These are phyloP conservation scores for Euwallacea similis DNA, from an alignment of 1,140 invertebrate species.

Conservation along the genomic window DNA sequence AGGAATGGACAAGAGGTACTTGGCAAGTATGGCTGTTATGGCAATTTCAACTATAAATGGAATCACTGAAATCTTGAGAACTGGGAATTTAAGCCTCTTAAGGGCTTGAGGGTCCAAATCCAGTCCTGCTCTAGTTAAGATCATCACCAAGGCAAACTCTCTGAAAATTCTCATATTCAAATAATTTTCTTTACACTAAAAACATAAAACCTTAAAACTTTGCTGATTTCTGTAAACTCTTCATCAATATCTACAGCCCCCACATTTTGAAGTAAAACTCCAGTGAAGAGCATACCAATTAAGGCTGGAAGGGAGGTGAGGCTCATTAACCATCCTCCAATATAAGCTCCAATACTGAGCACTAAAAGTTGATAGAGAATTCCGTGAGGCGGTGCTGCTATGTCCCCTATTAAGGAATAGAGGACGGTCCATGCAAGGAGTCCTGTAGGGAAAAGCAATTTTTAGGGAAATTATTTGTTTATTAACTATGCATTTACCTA, in stretches of 20 bases:
- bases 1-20: slow-evolving; percentile 78
- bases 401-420: slow-evolving; percentile 71
- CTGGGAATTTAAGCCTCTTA: slow-evolving; percentile 74
- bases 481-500: slow-evolving; percentile 46
- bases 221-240: slow-evolving; percentile 62
- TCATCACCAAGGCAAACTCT: slow-evolving; percentile 88
- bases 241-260: slow-evolving; percentile 71
- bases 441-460: slow-evolving; percentile 55
- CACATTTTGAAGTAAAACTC: slow-evolving; percentile 75
- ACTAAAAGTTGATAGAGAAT: slow-evolving; percentile 78
- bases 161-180: slow-evolving; percentile 56
- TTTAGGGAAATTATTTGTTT: background rate
- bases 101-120: slow-evolving; percentile 86
- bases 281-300: slow-evolving; percentile 83
- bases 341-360: slow-evolving; percentile 73
- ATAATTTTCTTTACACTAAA: background rate
- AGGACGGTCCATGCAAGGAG: slow-evolving; percentile 75
- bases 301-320: slow-evolving; percentile 79
- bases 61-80: slow-evolving; percentile 79
- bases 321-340: slow-evolving; percentile 77
- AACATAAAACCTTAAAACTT: slow-evolving; percentile 66
- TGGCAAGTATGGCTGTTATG: slow-evolving; percentile 67
- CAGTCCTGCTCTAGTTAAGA: slow-evolving; percentile 89
- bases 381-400: slow-evolving; percentile 74
- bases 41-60: slow-evolving; percentile 83